phyloP scores from a whole-genome alignment of 64 coral and sea anemone genomes.

The Dendronephthya gigantea region DNA sequence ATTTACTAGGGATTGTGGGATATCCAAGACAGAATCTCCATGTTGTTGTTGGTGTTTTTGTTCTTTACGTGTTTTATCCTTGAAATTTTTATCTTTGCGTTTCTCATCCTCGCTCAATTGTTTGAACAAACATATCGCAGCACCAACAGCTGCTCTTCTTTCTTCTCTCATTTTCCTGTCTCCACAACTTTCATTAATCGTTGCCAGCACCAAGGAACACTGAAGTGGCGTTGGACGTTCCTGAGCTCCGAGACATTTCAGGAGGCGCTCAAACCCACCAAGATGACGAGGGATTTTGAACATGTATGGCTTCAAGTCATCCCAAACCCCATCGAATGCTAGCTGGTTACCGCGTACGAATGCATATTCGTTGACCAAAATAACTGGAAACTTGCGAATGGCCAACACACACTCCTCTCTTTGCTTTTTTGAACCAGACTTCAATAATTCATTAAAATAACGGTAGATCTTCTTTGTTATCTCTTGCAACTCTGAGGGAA shows the following conservation, averaged over 20 bases:
- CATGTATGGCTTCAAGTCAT: slow-evolving; percentile 36
- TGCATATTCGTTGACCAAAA: slow-evolving; percentile 69
- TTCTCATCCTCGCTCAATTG: background rate
- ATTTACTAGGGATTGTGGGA: background rate
- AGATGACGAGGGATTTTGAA: slow-evolving; percentile 83
- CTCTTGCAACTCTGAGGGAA: background rate
- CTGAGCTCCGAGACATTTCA: slow-evolving; percentile 81
- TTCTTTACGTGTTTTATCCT: too few species aligned
- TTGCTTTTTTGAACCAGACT: background rate
- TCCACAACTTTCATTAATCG: slow-evolving; percentile 67
- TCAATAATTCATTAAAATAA: background rate
- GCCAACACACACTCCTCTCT: background rate
- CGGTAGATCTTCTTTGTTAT: background rate
- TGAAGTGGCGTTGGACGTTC: slow-evolving; percentile 83
- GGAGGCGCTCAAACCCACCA: slow-evolving; percentile 62
- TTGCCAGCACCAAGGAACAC: slow-evolving; percentile 59
- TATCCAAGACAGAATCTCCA: background rate
- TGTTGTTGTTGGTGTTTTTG: background rate
- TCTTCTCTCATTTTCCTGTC: slow-evolving; percentile 88
- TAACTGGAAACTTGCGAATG: slow-evolving; percentile 45
- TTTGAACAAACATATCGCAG: background rate
- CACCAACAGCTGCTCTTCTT: background rate
- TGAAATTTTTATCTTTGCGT: background rate
- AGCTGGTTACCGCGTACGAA: slow-evolving; percentile 69
- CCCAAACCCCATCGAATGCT: slow-evolving; percentile 49